A percentile compares a stretch with the other conserved stretches of the same genome.
Conservation (phyloP, 2,888 invertebrate genomes). For the Lasiommata megera region DNA sequence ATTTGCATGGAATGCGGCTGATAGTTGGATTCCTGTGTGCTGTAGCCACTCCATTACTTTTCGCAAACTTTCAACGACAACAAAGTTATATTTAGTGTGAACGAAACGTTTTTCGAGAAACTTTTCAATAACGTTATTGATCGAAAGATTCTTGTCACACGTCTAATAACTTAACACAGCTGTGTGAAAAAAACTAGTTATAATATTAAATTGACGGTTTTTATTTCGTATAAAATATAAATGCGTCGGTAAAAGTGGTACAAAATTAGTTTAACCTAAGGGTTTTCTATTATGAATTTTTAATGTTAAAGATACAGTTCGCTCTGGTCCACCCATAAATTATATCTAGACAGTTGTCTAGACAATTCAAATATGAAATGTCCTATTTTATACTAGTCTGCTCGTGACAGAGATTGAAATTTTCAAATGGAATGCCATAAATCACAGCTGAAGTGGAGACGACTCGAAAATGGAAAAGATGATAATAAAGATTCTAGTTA, state of each 20-base stretch:
- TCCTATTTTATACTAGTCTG: not conserved
- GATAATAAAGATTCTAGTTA: conserved; percentile 4
- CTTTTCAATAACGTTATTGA: no score
- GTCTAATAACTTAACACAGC: no score
- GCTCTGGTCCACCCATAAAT: not conserved
- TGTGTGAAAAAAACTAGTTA: no score
- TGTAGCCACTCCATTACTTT: not conserved
- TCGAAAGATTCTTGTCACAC: no score
- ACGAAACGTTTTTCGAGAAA: not conserved
- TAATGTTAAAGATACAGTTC: no score
- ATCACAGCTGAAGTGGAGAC: not conserved
- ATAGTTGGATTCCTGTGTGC: not conserved
- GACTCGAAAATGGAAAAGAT: conserved; percentile 2
- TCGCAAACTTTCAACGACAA: not conserved
- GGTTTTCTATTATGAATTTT: no score
- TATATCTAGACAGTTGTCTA: not conserved
- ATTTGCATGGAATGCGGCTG: conserved; percentile 8
- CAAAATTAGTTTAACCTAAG: no score
- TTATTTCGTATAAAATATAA: no score
- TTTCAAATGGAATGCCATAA: conserved; percentile 1
- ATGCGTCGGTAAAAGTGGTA: no score
- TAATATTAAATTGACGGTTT: no score
- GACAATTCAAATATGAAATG: not conserved
- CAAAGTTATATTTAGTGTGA: not conserved
- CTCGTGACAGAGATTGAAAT: not conserved